A percentile compares a stretch with the other conserved stretches of the same genome.
Evolutionary conservation across 92 coral and sea anemone species (phyloP).

Genomic region (Epizoanthus ramosus): DNA sequence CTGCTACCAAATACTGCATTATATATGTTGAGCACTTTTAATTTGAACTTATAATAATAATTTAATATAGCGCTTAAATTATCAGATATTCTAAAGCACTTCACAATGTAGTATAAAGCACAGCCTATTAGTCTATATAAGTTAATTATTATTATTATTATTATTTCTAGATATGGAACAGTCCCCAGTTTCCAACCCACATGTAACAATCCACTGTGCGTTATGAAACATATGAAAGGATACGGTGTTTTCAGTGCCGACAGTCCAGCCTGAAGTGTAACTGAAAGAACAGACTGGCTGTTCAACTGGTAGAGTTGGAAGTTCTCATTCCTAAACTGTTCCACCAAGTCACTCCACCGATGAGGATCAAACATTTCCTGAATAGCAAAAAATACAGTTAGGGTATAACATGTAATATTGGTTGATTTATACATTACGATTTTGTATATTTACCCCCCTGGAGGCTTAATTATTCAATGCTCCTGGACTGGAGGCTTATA

Average conservation of each 20-base stretch:
- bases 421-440: neutral
- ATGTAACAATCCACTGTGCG: neutral
- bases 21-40: too few relatives aligned
- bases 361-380: constrained; percentile 91
- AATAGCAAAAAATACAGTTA: neutral
- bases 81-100: too few relatives aligned
- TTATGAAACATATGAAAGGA: constrained; percentile 58
- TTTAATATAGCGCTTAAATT: too few relatives aligned
- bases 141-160: too few relatives aligned
- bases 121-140: too few relatives aligned
- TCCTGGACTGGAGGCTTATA: too few relatives aligned
- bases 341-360: constrained; percentile 87
- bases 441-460: too few relatives aligned
- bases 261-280: constrained; percentile 93
- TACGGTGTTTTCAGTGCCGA: constrained; percentile 99
- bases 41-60: too few relatives aligned
- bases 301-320: constrained; percentile 96
- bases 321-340: constrained; percentile 93
- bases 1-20: too few relatives aligned
- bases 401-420: neutral
- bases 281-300: constrained; percentile 90
- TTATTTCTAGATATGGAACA: too few relatives aligned
- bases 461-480: too few relatives aligned
- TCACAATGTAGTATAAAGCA: too few relatives aligned
- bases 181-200: neutral